Conservation (phyloP, 2,888 invertebrate species). For the Nephrotoma appendiculata region DNA sequence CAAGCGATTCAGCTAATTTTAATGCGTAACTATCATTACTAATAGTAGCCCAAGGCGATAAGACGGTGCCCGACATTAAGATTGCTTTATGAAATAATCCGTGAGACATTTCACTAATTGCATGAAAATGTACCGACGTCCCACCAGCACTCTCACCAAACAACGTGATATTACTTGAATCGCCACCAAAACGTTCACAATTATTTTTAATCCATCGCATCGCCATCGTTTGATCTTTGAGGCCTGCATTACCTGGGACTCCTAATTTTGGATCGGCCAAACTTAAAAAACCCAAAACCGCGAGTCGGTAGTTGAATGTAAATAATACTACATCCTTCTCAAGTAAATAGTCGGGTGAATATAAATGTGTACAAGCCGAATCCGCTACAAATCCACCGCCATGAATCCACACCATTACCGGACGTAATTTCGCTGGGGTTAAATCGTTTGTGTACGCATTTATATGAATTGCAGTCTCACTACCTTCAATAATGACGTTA, state of each 20-base stretch:
- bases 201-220: not conserved
- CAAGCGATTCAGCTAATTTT: conserved; percentile 24
- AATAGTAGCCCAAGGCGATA: conserved; percentile 23
- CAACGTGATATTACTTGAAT: not conserved
- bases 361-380: conserved; percentile 29
- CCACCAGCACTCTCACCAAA: not conserved
- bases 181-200: not conserved
- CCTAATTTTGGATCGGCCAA: conserved; percentile 25
- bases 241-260: conserved; percentile 31
- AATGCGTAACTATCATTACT: not conserved
- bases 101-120: conserved; percentile 34
- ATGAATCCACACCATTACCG: conserved; percentile 36
- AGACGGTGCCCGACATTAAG: conserved; percentile 25
- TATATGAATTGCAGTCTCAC: conserved; percentile 37
- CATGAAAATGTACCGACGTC: conserved; percentile 31
- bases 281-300: conserved; percentile 24
- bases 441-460: conserved; percentile 31
- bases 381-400: conserved; percentile 36
- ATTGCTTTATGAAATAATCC: conserved; percentile 30
- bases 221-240: not conserved
- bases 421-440: conserved; percentile 19
- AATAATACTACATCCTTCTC: conserved; percentile 26
- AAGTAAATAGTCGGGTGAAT: conserved; percentile 32
- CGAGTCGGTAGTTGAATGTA: conserved; percentile 19
- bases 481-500: conserved; percentile 19